Evolutionary conservation across 2,797 vertebrate species (phyloP).

Genomic region (Tiaroga cobitis): DNA sequence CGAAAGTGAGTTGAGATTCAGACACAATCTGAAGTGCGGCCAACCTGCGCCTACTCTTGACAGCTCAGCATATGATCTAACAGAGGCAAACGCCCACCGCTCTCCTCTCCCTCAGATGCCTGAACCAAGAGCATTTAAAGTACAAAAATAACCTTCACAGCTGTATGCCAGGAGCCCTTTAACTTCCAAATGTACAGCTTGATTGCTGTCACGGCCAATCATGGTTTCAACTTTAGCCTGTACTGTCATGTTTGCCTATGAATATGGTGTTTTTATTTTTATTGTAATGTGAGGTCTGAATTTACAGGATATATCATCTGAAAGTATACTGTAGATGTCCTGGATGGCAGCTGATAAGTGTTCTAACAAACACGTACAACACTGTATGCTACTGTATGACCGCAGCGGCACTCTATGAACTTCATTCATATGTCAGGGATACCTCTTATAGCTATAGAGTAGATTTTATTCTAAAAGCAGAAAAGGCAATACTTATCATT

Average conservation of each 20-base stretch:
- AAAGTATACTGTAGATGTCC: not conserved
- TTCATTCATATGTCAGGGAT: not conserved
- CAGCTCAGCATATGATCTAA: conserved; percentile 50
- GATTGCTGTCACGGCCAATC: conserved; percentile 26
- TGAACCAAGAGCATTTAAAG: conserved; percentile 33
- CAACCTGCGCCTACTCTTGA: conserved; percentile 48
- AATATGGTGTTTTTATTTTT: not conserved
- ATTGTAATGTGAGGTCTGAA: not conserved
- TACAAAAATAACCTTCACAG: conserved; percentile 40
- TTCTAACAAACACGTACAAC: not conserved
- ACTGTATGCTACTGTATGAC: not conserved
- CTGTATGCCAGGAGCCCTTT: conserved; percentile 28
- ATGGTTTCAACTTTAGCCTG: not conserved
- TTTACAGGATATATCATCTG: not conserved
- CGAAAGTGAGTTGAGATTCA: conserved; percentile 47
- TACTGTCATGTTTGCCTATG: not conserved
- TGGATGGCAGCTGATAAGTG: not conserved
- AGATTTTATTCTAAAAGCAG: not conserved
- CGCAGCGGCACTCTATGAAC: not conserved
- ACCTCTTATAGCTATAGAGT: not conserved
- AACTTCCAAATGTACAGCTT: conserved; percentile 19
- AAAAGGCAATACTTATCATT: not conserved
- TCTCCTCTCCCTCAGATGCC: conserved; percentile 37
- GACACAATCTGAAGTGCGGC: conserved; percentile 42
- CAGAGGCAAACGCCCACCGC: conserved; percentile 44